Evolutionary conservation across 1,140 invertebrate genomes (phyloP).

Genomic region (Trialeurodes vaporariorum): DNA sequence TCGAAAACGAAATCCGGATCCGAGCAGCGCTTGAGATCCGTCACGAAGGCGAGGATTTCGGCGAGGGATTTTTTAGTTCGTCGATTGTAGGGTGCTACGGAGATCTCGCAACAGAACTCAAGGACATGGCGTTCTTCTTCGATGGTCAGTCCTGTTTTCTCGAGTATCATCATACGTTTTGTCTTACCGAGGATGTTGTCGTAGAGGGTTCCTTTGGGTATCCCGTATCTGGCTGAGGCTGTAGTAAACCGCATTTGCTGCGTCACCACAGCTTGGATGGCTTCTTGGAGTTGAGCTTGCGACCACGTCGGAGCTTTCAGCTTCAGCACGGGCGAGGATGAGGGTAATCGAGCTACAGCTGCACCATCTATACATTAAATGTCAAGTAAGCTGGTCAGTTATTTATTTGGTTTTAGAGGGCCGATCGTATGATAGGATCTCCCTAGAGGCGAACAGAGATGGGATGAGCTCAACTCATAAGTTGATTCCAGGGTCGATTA

Average conservation of each 20-base stretch:
- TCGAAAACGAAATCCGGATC: conserved; percentile 52
- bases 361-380: no score
- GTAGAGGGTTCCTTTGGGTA: conserved; percentile 65
- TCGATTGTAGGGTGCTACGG: conserved; percentile 55
- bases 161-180: conserved; percentile 59
- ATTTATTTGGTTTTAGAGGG: no score
- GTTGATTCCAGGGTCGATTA: no score
- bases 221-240: conserved; percentile 53
- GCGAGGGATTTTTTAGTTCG: conserved; percentile 53
- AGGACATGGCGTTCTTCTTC: conserved; percentile 51
- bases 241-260: conserved; percentile 66
- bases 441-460: no score
- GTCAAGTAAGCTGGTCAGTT: no score
- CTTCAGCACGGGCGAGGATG: conserved; percentile 9
- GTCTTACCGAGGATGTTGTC: conserved; percentile 67
- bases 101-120: conserved; percentile 61
- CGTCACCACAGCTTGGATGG: conserved; percentile 58
- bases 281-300: conserved; percentile 56
- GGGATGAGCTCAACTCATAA: no score
- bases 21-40: conserved; percentile 43
- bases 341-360: no score
- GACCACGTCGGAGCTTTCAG: conserved; percentile 65
- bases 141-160: conserved; percentile 48
- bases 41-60: conserved; percentile 51
- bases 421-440: no score